Evolutionary conservation across 2,797 vertebrate genomes (phyloP).

Genomic region (Sebastes reedi): DNA sequence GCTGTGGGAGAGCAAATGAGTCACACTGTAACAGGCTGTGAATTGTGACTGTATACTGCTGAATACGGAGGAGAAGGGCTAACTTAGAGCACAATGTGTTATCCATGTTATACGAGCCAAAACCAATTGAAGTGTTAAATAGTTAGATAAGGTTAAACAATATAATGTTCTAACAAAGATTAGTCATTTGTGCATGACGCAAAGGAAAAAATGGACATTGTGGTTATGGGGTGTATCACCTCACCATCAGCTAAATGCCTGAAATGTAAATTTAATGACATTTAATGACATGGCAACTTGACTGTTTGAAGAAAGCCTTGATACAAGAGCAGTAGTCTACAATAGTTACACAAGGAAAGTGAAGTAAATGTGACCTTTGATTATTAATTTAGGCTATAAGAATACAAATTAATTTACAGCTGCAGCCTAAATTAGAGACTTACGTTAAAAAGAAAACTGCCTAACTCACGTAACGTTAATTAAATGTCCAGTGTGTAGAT

Average conservation of each 20-base stretch:
- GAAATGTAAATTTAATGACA: background rate
- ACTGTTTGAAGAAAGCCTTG: background rate
- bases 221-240: background rate
- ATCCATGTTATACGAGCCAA: background rate
- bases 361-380: constrained; percentile 9
- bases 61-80: constrained; percentile 1
- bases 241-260: background rate
- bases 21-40: constrained; percentile 12
- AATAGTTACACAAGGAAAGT: background rate
- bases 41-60: background rate
- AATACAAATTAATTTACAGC: constrained; percentile 47
- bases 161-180: background rate
- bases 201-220: background rate
- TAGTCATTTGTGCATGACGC: background rate
- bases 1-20: constrained; percentile 48
- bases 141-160: background rate
- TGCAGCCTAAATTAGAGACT: constrained; percentile 72
- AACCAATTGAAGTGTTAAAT: background rate
- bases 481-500: no score
- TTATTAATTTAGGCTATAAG: background rate
- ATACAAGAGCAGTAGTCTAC: background rate
- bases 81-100: constrained; percentile 73
- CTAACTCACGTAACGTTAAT: constrained; percentile 78
- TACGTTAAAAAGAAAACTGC: constrained; percentile 81
- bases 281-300: background rate